These are phyloP conservation scores for Centrocercus urophasianus DNA, from an alignment of 2,113 vertebrate species.

Conservation along the genomic window DNA sequence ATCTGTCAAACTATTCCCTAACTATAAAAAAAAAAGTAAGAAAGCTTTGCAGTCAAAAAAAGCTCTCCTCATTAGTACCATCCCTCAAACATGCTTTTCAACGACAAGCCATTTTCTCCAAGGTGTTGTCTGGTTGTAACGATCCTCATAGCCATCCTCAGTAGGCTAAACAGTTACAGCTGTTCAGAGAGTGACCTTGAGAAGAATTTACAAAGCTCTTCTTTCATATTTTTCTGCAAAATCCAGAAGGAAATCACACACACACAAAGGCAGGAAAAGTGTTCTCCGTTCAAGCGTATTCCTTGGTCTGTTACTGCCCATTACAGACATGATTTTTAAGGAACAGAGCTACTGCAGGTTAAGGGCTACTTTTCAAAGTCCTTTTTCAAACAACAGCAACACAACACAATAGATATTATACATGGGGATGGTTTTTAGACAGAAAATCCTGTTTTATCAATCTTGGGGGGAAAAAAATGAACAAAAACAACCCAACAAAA, in stretches of 20 bases:
- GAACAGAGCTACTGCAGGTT: background rate
- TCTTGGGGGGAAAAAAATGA: background rate
- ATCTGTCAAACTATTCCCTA: background rate
- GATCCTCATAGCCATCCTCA: background rate
- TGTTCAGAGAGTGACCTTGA: background rate
- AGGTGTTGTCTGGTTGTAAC: background rate
- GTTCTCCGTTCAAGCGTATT: background rate
- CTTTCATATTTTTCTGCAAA: background rate
- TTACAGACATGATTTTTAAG: background rate
- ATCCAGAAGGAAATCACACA: background rate
- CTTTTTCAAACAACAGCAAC: background rate
- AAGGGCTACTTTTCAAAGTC: background rate
- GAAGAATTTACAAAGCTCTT: background rate
- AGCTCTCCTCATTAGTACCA: background rate
- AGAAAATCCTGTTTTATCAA: background rate
- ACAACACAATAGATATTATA: background rate
- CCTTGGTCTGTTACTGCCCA: background rate
- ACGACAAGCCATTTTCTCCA: background rate
- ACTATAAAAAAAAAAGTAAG: background rate
- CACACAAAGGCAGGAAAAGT: background rate
- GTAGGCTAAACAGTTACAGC: background rate
- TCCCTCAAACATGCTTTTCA: background rate
- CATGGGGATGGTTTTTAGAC: background rate
- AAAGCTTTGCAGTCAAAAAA: background rate
- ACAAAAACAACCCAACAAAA: background rate